Conservation (phyloP, 2,113 vertebrate species). For the Notechis scutatus region DNA sequence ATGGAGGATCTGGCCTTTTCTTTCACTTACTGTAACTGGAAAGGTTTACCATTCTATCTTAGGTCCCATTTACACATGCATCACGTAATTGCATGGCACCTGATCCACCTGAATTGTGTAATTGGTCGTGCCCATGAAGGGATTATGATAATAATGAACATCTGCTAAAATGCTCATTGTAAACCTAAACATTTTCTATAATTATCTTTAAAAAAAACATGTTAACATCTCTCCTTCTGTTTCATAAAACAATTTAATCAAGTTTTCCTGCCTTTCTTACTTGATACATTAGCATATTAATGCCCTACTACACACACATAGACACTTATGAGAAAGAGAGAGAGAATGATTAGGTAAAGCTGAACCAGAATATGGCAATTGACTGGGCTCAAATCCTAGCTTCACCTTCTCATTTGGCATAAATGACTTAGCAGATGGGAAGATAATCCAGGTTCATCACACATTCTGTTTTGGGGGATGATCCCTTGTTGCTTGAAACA, state of each 20-base stretch:
- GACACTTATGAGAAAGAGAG: neutral
- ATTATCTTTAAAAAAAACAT: neutral
- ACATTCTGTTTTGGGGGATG: slow-evolving; percentile 22
- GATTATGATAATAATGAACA: neutral
- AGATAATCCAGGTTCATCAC: slow-evolving; percentile 23
- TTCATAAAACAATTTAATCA: neutral
- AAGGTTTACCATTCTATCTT: neutral
- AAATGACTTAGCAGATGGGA: slow-evolving; percentile 23
- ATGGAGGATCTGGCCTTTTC: neutral
- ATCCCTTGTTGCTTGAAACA: slow-evolving; percentile 6
- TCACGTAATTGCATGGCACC: neutral
- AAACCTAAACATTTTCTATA: neutral
- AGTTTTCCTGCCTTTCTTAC: neutral
- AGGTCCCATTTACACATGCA: too few species aligned
- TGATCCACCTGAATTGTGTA: neutral
- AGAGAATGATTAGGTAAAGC: neutral
- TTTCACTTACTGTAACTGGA: neutral
- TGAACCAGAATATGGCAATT: neutral
- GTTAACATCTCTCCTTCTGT: neutral
- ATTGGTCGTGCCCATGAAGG: neutral
- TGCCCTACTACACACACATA: neutral
- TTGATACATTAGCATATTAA: neutral
- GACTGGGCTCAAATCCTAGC: neutral
- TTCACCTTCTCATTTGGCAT: slow-evolving; percentile 1
- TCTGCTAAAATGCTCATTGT: neutral